A percentile compares a stretch with the other conserved stretches of the same genome.
phyloP scores from a whole-genome alignment of 2,888 invertebrate species.

The Pseudeuparius sepicola region DNA sequence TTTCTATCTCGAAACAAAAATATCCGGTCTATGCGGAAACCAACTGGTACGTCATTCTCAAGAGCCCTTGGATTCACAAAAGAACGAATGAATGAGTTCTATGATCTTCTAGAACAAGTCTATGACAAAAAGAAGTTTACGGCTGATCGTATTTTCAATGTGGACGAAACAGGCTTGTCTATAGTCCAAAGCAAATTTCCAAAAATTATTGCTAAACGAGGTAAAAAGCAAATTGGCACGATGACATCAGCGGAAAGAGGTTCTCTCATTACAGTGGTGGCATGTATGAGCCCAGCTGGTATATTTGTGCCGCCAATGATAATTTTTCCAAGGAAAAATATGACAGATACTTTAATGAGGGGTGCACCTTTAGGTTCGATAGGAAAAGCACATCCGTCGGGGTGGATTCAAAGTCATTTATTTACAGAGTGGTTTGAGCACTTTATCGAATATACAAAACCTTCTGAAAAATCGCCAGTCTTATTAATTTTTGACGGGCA shows the following conservation, averaged over 20 bases:
- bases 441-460: too few species aligned
- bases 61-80: conserved; percentile 13
- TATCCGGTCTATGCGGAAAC: conserved; percentile 8
- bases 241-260: conserved; percentile 24
- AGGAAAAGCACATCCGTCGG: too few species aligned
- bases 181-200: conserved; percentile 13
- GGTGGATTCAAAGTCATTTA: conserved; percentile 25
- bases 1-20: conserved; percentile 10
- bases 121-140: conserved; percentile 10
- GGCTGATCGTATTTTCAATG: conserved; percentile 10
- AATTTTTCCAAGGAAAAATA: too few species aligned
- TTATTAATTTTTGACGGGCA: too few species aligned
- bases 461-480: too few species aligned
- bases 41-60: conserved; percentile 12
- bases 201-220: too few species aligned
- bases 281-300: conserved; percentile 23
- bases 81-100: conserved; percentile 12
- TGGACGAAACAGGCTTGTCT: conserved; percentile 4
- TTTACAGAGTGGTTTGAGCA: conserved; percentile 27
- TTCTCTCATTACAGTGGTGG: conserved; percentile 20
- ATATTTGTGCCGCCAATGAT: conserved; percentile 14
- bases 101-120: conserved; percentile 13
- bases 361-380: conserved; percentile 14
- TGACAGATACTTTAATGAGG: conserved; percentile 6
- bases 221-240: conserved; percentile 20